A percentile compares a stretch with the other conserved stretches of the same genome.
Evolutionary conservation across 2,888 invertebrate genomes (phyloP).

Genomic region (Lapara coniferarum): DNA sequence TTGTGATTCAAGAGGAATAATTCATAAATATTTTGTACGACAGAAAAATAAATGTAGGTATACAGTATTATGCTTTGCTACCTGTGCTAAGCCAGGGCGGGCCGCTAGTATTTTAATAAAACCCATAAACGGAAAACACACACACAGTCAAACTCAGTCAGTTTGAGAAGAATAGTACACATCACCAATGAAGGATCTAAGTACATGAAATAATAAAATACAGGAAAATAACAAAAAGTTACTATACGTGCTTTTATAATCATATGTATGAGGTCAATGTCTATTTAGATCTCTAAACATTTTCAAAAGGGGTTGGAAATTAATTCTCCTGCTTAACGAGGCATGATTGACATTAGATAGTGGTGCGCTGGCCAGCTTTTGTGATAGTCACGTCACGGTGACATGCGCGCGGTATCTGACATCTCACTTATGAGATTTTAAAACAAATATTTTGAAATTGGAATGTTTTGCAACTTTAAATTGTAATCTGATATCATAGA

Average conservation of each 20-base stretch:
- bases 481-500: no score
- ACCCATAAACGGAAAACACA: no score
- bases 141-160: no score
- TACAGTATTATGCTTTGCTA: no score
- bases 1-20: no score
- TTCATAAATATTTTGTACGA: no score
- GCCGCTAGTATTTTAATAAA: no score
- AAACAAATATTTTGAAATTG: slow-evolving; percentile 9
- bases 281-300: neutral
- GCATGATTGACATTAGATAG: slow-evolving; percentile 49
- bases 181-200: no score
- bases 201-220: neutral
- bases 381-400: slow-evolving; percentile 42
- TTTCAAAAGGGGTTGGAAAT: slow-evolving; percentile 25
- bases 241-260: neutral
- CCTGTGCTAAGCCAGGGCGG: no score
- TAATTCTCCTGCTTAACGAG: slow-evolving; percentile 52
- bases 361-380: slow-evolving; percentile 46
- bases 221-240: neutral
- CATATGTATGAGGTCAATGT: neutral
- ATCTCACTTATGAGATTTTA: slow-evolving; percentile 13
- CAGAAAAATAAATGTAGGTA: no score
- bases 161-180: no score
- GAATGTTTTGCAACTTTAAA: neutral
- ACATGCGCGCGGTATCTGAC: slow-evolving; percentile 47